These are phyloP conservation scores for Crotalus helleri DNA, from an alignment of 2,113 vertebrate species.

Conservation along the genomic window DNA sequence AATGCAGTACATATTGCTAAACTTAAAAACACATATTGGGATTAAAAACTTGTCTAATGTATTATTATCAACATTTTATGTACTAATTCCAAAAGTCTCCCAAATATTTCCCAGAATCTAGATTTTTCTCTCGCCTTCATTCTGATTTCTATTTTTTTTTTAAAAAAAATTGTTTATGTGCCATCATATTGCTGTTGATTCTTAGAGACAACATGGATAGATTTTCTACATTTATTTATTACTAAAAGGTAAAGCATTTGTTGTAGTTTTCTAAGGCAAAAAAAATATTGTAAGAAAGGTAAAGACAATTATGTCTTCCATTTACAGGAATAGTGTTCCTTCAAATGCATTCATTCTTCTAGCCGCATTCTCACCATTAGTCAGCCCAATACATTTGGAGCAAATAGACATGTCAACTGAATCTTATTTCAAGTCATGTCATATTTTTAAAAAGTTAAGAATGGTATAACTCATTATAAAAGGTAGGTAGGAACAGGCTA, in stretches of 20 bases:
- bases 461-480: conserved; percentile 30
- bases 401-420: conserved; percentile 4
- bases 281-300: not conserved
- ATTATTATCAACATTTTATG: conserved; percentile 45
- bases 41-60: conserved; percentile 56
- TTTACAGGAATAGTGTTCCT: conserved; percentile 47
- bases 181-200: not conserved
- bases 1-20: conserved; percentile 13
- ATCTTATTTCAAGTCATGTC: conserved; percentile 22
- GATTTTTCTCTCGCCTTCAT: not conserved
- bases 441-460: conserved; percentile 28
- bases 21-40: conserved; percentile 55
- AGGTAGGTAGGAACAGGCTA: conserved; percentile 53
- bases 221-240: conserved; percentile 24
- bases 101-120: conserved; percentile 27
- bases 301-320: conserved; percentile 33
- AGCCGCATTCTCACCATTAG: not conserved
- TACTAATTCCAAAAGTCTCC: conserved; percentile 36
- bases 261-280: conserved; percentile 53
- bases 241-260: conserved; percentile 47
- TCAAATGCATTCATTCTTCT: conserved; percentile 1
- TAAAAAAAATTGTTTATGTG: not conserved
- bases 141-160: not conserved
- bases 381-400: conserved; percentile 13
- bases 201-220: not conserved